Conservation (phyloP, 2,113 vertebrate species). For the Proteles cristata region DNA sequence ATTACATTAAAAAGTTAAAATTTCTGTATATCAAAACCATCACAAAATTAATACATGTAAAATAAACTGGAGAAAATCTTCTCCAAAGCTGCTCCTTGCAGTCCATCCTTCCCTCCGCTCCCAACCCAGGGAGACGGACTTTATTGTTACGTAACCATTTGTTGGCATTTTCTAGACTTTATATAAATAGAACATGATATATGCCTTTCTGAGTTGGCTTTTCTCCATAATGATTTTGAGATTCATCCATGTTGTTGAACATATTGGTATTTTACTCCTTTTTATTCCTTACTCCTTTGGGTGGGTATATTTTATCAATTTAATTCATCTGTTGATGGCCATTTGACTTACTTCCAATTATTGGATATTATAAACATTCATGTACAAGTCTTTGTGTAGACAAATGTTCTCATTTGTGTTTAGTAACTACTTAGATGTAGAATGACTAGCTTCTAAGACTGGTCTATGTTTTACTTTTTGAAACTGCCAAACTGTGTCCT, state of each 20-base stretch:
- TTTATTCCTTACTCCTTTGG: not conserved
- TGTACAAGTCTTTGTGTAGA: not conserved
- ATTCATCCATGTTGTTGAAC: not conserved
- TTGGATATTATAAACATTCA: not conserved
- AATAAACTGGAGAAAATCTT: not conserved
- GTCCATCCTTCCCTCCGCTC: not conserved
- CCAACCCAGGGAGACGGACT: not conserved
- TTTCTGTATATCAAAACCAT: not conserved
- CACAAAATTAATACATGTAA: not conserved
- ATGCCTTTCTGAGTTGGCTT: not conserved
- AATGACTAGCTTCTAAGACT: not conserved
- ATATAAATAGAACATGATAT: not conserved
- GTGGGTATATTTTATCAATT: not conserved
- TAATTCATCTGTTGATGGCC: not conserved
- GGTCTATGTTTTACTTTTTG: not conserved
- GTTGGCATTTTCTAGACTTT: not conserved
- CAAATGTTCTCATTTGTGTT: not conserved
- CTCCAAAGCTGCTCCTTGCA: not conserved
- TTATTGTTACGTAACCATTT: not conserved
- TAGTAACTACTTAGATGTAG: not conserved
- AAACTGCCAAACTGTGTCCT: not conserved
- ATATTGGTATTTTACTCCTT: not conserved
- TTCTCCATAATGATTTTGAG: not conserved
- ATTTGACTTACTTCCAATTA: not conserved
- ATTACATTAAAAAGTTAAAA: not conserved